These are phyloP conservation scores for Proisotoma minuta DNA, from an alignment of 2,888 invertebrate genomes.

Conservation along the genomic window DNA sequence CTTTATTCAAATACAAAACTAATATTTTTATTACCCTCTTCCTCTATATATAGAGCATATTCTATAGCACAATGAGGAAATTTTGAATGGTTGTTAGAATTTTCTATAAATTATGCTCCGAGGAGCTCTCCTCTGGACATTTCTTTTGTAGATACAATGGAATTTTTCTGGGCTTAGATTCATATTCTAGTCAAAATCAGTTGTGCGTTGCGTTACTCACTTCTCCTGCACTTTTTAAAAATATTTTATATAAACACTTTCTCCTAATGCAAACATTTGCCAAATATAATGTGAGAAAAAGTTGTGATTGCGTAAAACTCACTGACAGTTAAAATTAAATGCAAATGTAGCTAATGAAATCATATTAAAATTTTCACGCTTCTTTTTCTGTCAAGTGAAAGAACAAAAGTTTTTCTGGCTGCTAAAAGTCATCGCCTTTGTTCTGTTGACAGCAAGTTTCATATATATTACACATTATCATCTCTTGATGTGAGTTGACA, in stretches of 20 bases:
- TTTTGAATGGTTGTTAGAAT: too few relatives aligned
- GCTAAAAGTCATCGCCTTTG: background rate
- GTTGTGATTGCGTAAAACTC: too few relatives aligned
- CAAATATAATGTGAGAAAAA: too few relatives aligned
- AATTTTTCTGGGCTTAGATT: background rate
- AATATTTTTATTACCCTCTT: constrained; percentile 10
- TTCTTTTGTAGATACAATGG: background rate
- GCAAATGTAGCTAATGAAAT: background rate
- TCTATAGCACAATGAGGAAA: too few relatives aligned
- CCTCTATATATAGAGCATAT: too few relatives aligned
- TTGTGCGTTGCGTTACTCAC: too few relatives aligned
- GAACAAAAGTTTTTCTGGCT: background rate
- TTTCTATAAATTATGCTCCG: background rate
- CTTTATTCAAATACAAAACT: constrained; percentile 9
- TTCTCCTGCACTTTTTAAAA: too few relatives aligned
- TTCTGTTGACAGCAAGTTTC: background rate
- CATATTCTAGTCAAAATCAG: too few relatives aligned
- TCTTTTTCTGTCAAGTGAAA: background rate
- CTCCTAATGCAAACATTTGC: too few relatives aligned
- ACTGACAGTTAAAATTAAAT: background rate
- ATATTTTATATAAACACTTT: too few relatives aligned
- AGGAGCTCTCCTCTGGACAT: background rate
- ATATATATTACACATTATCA: background rate
- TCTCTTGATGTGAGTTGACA: background rate
- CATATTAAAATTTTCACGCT: background rate